These are phyloP conservation scores for Neosalanx taihuensis DNA, from an alignment of 2,797 vertebrate genomes.

Conservation along the genomic window DNA sequence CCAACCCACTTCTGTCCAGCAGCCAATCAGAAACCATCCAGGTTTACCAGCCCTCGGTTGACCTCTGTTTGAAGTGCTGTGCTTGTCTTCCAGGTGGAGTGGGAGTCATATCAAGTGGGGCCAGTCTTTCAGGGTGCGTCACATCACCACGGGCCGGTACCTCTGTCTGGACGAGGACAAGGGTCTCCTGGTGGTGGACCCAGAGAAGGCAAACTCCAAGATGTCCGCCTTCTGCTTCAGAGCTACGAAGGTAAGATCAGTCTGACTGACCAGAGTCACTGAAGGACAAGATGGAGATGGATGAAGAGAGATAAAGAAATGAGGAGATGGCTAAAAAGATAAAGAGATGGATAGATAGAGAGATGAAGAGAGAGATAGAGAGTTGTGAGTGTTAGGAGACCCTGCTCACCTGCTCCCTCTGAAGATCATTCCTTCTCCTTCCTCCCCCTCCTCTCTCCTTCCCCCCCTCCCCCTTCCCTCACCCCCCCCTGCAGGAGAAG, in stretches of 20 bases:
- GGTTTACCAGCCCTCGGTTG: neutral
- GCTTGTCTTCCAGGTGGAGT: conserved; percentile 78
- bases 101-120: conserved; percentile 92
- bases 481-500: conserved; percentile 79
- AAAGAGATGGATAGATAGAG: too few species aligned
- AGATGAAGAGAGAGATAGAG: too few species aligned
- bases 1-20: neutral
- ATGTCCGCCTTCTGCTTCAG: conserved; percentile 90
- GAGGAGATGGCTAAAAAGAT: too few species aligned
- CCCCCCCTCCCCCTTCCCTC: conserved; percentile 11
- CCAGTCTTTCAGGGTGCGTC: conserved; percentile 86
- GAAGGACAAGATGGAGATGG: neutral
- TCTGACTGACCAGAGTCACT: neutral
- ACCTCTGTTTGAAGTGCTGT: conserved; percentile 13
- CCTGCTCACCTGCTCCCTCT: neutral
- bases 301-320: too few species aligned
- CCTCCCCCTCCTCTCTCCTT: neutral
- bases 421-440: neutral
- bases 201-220: conserved; percentile 85
- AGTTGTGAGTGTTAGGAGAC: too few species aligned
- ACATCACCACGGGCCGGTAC: conserved; percentile 90
- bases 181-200: conserved; percentile 84
- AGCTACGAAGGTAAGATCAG: conserved; percentile 80
- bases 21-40: neutral
- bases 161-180: conserved; percentile 87